phyloP scores from a whole-genome alignment of 2,113 vertebrate genomes.

The Crotalus tigris region DNA sequence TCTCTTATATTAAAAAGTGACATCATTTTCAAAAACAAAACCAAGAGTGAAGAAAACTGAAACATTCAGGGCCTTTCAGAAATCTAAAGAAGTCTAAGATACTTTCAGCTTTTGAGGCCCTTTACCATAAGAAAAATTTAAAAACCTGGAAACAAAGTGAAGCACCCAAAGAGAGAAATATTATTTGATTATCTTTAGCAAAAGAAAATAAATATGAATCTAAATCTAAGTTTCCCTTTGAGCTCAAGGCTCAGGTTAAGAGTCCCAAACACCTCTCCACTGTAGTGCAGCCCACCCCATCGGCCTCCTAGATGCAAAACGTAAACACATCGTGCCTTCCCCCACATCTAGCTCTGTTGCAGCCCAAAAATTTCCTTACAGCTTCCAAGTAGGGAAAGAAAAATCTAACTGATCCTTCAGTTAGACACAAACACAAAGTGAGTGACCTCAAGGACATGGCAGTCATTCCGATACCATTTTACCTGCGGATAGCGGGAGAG shows the following conservation, averaged over 20 bases:
- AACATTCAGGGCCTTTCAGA: not conserved
- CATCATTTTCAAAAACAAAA: not conserved
- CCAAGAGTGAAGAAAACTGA: not conserved
- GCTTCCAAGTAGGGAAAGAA: not conserved
- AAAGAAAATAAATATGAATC: not conserved
- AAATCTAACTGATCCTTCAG: not conserved
- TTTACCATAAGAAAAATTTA: not conserved
- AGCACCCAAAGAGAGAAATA: not conserved
- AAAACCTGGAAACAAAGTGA: not conserved
- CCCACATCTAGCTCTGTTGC: not conserved
- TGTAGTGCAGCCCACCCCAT: not conserved
- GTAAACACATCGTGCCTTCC: not conserved
- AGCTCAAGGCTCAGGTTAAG: not conserved
- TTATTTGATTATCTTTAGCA: not conserved
- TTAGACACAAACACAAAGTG: not conserved
- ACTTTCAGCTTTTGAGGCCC: not conserved
- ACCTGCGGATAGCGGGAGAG: conserved; percentile 86
- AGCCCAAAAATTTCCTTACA: not conserved
- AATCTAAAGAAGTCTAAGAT: not conserved
- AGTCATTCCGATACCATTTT: not conserved
- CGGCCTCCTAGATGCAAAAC: not conserved
- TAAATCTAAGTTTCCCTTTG: not conserved
- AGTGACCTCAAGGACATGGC: not conserved
- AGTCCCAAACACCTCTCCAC: not conserved
- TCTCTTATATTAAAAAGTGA: not conserved